Conservation (phyloP, 2,113 vertebrate species). For the Eptatretus burgeri region DNA sequence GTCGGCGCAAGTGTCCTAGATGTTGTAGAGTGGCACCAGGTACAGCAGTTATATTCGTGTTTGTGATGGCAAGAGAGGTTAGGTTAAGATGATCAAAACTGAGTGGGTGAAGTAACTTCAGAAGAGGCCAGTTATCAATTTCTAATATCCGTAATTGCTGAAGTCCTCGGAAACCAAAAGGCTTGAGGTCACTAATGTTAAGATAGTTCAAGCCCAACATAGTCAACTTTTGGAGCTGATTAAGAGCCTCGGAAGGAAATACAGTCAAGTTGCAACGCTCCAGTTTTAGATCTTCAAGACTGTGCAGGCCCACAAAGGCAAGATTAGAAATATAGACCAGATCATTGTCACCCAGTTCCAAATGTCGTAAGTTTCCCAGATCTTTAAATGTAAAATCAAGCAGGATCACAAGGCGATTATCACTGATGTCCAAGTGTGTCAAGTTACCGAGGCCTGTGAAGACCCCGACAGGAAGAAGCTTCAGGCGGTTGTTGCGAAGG, state of each 20-base stretch:
- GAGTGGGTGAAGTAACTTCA: constrained; percentile 48
- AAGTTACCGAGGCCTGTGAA: constrained; percentile 60
- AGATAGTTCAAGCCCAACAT: constrained; percentile 56
- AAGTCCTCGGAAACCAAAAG: constrained; percentile 55
- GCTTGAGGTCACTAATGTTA: constrained; percentile 39
- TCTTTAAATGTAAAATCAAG: constrained; percentile 80
- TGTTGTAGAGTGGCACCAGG: constrained; percentile 48
- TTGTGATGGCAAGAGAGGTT: constrained; percentile 61
- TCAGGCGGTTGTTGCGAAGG: constrained; percentile 55
- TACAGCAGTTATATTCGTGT: constrained; percentile 71
- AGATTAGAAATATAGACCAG: constrained; percentile 78
- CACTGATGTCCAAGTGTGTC: constrained; percentile 63
- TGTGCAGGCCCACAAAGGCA: constrained; percentile 52
- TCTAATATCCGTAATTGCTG: constrained; percentile 44
- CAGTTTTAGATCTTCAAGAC: constrained; percentile 49
- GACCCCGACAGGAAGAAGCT: constrained; percentile 55
- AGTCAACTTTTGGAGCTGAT: constrained; percentile 48
- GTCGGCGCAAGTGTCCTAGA: constrained; percentile 46
- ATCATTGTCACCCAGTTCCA: constrained; percentile 81
- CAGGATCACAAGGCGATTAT: constrained; percentile 75
- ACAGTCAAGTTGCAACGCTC: constrained; percentile 80
- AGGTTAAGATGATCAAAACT: constrained; percentile 70
- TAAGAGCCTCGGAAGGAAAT: constrained; percentile 52
- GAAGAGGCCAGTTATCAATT: constrained; percentile 62
- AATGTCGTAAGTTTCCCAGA: constrained; percentile 32